Percentiles rank a stretch among this genome's conserved stretches.
Evolutionary conservation across 2,888 invertebrate genomes (phyloP).

Genomic region (Pollenia griseotomentosa): DNA sequence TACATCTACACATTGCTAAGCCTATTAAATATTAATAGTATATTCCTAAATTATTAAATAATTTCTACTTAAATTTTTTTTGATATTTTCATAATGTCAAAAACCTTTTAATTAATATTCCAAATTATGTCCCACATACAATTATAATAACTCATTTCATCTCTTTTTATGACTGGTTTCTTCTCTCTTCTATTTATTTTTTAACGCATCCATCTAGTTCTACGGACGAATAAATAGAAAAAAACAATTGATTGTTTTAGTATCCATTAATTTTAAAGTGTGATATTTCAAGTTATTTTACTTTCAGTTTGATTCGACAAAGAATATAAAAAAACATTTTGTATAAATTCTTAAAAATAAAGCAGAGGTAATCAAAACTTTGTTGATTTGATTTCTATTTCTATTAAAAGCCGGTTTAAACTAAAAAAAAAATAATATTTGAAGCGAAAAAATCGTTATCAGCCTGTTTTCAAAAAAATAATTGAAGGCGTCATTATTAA

Average conservation of each 20-base stretch:
- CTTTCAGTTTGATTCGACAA: slow-evolving; percentile 48
- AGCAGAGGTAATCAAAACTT: slow-evolving; percentile 37
- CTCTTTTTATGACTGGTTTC: slow-evolving; percentile 30
- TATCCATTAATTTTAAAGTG: slow-evolving; percentile 38
- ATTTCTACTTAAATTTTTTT: not conserved
- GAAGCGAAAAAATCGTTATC: slow-evolving; percentile 50
- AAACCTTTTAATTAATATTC: slow-evolving; percentile 66
- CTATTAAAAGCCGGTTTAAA: slow-evolving; percentile 52
- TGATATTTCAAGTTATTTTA: slow-evolving; percentile 66
- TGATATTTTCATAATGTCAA: slow-evolving; percentile 55
- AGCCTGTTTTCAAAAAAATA: slow-evolving; percentile 34
- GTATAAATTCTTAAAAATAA: slow-evolving; percentile 43
- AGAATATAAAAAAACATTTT: slow-evolving; percentile 1
- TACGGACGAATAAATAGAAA: slow-evolving; percentile 18
- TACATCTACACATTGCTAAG: no score
- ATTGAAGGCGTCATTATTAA: slow-evolving; percentile 26
- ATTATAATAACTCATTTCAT: slow-evolving; percentile 37
- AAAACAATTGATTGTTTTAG: slow-evolving; percentile 26
- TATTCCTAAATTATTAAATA: no score
- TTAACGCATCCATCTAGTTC: slow-evolving; percentile 3
- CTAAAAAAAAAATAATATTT: slow-evolving; percentile 14
- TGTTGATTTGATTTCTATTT: slow-evolving; percentile 37
- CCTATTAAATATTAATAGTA: no score
- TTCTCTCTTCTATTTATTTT: not conserved
- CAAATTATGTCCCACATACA: slow-evolving; percentile 43